A percentile compares a stretch with the other conserved stretches of the same genome.
These are phyloP conservation scores for Syrmaticus mikado DNA, from an alignment of 2,113 vertebrate genomes.

Conservation along the genomic window DNA sequence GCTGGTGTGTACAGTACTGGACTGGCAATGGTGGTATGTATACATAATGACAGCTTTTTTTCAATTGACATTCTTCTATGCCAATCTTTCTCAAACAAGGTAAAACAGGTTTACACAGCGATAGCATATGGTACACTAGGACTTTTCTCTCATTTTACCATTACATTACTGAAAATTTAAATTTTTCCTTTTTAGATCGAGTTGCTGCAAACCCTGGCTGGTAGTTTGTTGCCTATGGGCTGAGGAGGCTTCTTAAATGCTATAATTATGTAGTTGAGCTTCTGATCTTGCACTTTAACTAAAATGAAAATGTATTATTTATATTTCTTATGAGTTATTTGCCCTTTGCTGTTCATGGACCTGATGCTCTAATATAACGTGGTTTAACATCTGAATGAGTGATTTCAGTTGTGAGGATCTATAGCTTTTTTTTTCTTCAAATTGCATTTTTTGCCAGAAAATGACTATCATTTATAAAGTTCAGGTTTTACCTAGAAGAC, in stretches of 20 bases:
- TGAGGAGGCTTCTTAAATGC: neutral
- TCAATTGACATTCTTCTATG: neutral
- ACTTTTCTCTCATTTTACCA: neutral
- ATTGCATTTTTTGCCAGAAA: neutral
- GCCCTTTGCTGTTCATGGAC: neutral
- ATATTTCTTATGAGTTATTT: neutral
- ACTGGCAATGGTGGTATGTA: conserved; percentile 97
- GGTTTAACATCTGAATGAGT: neutral
- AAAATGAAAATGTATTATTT: neutral
- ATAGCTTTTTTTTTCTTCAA: neutral
- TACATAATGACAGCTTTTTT: neutral
- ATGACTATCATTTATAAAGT: neutral
- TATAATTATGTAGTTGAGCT: neutral
- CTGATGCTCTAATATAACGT: neutral
- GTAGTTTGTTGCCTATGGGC: neutral
- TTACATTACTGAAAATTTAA: neutral
- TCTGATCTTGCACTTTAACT: neutral
- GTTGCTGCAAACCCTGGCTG: neutral
- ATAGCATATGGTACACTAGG: neutral
- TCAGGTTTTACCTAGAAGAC: neutral
- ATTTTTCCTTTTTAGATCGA: neutral
- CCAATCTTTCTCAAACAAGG: neutral
- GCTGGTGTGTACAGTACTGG: conserved; percentile 95
- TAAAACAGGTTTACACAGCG: neutral
- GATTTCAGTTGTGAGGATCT: neutral